Evolutionary conservation across 2,797 vertebrate genomes (phyloP).

Genomic region (Microctenopoma steveboyesi): DNA sequence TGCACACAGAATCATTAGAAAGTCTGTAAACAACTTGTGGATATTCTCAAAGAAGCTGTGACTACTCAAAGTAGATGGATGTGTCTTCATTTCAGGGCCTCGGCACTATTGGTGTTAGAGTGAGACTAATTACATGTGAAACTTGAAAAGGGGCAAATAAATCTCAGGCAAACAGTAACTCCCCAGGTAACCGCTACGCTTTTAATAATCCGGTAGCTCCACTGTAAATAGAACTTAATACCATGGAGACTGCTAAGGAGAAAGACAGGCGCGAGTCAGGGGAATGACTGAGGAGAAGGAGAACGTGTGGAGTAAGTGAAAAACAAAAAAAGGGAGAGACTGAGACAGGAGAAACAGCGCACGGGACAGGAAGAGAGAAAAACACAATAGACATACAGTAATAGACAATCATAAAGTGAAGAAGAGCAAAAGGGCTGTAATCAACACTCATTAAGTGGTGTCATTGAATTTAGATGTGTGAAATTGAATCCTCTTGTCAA

Average conservation of each 20-base stretch:
- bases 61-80: conserved; percentile 29
- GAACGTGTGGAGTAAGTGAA: conserved; percentile 3
- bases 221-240: conserved; percentile 52
- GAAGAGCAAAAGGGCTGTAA: conserved; percentile 19
- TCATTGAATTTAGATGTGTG: conserved; percentile 48
- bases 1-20: conserved; percentile 10
- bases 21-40: conserved; percentile 34
- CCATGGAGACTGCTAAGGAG: conserved; percentile 29
- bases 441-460: conserved; percentile 56
- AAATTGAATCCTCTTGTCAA: conserved; percentile 56
- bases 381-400: conserved; percentile 20
- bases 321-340: conserved; percentile 16
- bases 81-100: conserved; percentile 35
- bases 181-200: conserved; percentile 46
- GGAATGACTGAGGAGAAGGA: conserved; percentile 13
- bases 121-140: conserved; percentile 57
- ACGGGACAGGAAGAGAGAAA: conserved; percentile 9
- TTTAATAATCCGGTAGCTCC: conserved; percentile 50
- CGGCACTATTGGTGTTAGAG: conserved; percentile 37
- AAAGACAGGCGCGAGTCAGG: conserved; percentile 32
- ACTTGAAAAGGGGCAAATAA: conserved; percentile 25
- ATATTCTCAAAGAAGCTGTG: conserved; percentile 26
- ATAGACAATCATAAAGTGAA: conserved; percentile 34
- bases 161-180: conserved; percentile 39
- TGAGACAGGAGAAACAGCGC: not conserved